phyloP scores from a whole-genome alignment of 1,140 invertebrate species.

The Dendrolimus kikuchii region DNA sequence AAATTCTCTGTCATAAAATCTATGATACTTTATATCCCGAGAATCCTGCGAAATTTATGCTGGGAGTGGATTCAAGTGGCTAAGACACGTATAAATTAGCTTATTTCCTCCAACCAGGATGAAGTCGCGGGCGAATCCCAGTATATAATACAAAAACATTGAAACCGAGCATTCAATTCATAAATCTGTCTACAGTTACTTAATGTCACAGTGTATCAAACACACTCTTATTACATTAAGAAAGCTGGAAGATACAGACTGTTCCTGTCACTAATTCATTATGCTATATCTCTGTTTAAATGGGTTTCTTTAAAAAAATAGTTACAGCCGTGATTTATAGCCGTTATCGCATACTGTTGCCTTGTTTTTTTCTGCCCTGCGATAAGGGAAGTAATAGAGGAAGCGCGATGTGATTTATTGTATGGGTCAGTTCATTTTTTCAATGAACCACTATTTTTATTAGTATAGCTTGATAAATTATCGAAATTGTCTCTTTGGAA shows the following conservation, averaged over 20 bases:
- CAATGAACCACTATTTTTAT: slow-evolving; percentile 40
- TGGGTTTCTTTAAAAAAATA: slow-evolving; percentile 36
- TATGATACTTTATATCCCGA: no score
- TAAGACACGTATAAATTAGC: no score
- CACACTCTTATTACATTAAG: slow-evolving; percentile 6
- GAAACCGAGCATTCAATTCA: slow-evolving; percentile 2
- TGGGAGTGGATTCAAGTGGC: no score
- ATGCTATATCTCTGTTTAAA: slow-evolving; percentile 23
- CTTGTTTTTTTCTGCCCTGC: slow-evolving; percentile 33
- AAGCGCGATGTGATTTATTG: slow-evolving; percentile 48
- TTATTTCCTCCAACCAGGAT: no score
- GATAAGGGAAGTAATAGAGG: slow-evolving; percentile 54
- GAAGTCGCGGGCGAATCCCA: no score
- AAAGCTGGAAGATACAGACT: slow-evolving; percentile 4
- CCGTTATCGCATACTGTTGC: slow-evolving; percentile 41
- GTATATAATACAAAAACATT: no score
- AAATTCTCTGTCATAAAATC: no score
- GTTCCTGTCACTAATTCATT: slow-evolving; percentile 24
- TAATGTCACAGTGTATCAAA: slow-evolving; percentile 12
- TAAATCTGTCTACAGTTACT: slow-evolving; percentile 10
- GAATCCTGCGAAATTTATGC: no score
- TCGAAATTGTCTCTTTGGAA: no score
- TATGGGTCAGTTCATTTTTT: slow-evolving; percentile 42
- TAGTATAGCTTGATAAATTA: slow-evolving; percentile 20
- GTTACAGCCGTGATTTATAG: slow-evolving; percentile 51